Conservation (phyloP, 2,113 vertebrate species). For the Microcebus jonahi region DNA sequence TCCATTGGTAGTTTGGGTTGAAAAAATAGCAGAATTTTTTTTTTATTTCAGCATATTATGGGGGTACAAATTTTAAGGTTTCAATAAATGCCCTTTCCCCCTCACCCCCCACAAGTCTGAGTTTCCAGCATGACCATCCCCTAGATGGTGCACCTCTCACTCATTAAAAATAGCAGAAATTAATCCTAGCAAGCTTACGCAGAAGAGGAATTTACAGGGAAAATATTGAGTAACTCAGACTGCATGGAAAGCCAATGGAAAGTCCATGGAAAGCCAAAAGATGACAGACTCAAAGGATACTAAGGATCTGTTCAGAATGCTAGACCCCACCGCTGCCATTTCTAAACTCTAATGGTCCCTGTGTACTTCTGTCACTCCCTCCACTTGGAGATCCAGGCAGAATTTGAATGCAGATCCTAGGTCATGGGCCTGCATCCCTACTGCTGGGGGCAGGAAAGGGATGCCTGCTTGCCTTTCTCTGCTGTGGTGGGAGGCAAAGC, state of each 20-base stretch:
- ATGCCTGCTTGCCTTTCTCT: background rate
- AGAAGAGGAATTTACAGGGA: background rate
- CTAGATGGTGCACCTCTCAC: too few species aligned
- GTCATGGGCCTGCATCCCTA: background rate
- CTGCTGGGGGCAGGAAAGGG: background rate
- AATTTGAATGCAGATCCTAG: background rate
- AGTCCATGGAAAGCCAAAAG: background rate
- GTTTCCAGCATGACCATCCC: too few species aligned
- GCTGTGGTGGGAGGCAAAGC: background rate
- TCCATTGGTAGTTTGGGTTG: background rate
- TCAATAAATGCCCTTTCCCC: too few species aligned
- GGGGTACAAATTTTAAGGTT: too few species aligned
- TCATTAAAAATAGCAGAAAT: background rate
- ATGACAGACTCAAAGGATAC: background rate
- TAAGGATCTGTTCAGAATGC: background rate
- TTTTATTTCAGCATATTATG: too few species aligned
- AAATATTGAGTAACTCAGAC: background rate
- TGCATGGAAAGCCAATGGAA: background rate
- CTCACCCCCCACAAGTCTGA: too few species aligned
- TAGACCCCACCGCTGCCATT: background rate
- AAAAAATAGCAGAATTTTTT: background rate
- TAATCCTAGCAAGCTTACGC: background rate
- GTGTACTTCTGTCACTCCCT: background rate
- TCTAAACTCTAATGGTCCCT: background rate
- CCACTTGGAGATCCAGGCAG: background rate